phyloP scores from a whole-genome alignment of 1,140 invertebrate genomes.

The Eupristina koningsbergeri region DNA sequence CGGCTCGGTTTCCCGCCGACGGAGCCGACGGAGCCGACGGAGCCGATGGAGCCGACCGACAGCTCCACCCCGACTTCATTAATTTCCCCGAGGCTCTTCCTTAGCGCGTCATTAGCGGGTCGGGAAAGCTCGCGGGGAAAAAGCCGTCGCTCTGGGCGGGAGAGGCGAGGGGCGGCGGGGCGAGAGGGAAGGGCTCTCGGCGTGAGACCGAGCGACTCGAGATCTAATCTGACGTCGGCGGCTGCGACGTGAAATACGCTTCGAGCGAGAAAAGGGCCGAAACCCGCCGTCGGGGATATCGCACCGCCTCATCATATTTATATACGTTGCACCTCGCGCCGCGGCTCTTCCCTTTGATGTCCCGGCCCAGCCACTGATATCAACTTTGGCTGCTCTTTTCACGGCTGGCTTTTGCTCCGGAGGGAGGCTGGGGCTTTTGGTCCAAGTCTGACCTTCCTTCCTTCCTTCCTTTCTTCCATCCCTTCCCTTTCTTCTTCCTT shows the following conservation, averaged over 20 bases:
- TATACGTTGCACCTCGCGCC: constrained; percentile 55
- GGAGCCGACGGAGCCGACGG: no score
- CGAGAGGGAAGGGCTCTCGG: no score
- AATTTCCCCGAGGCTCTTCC: neutral
- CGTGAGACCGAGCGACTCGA: neutral
- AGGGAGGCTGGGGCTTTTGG: neutral
- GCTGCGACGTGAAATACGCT: constrained; percentile 62
- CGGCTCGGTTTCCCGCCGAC: no score
- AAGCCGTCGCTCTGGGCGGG: neutral
- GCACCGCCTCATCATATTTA: constrained; percentile 55
- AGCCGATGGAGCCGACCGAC: neutral
- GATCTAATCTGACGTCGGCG: constrained; percentile 60
- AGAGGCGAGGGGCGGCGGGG: neutral
- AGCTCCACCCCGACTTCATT: neutral
- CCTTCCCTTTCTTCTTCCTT: no score
- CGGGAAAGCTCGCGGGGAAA: neutral
- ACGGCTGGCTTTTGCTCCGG: neutral
- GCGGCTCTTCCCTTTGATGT: constrained; percentile 34
- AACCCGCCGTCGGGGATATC: constrained; percentile 46
- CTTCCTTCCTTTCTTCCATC: no score
- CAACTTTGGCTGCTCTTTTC: neutral
- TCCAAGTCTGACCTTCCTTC: no score
- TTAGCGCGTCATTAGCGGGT: neutral
- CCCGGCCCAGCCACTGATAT: constrained; percentile 19
- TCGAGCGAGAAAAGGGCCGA: neutral